Base-by-base conservation (phyloP, 2,797 vertebrate genomes). In the Ctenopoma multispine region DNA sequence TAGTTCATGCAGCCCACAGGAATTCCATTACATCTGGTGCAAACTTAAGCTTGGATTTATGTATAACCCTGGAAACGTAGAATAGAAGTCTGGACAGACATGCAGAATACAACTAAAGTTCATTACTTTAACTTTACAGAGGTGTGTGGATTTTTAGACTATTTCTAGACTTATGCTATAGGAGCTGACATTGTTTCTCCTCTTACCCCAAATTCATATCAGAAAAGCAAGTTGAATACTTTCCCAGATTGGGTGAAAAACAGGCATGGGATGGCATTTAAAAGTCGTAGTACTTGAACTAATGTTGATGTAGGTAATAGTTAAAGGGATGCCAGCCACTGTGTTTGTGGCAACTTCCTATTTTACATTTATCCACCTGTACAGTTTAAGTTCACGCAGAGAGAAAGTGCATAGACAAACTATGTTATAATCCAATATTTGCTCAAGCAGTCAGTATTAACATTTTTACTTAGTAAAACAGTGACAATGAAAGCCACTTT, bases 231-330 rank as follows among this genome's bases (percentile, higher is more conserved):
- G 50, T 65, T 75, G 27, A 82, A 74, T 85, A 48, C 54, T 59
- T 50, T 72, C 49, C 44, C 53, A 65, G 70, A 72, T 78, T 82
- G 61, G 53, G 72, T 87, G 83, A n/a, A 89, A 81, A 10, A 23
- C 38, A 78, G 83, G 81, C 79, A 56, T 72, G 82, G 87, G 87
- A 82, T 77, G 61, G 74, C 55, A 65, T 85, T 86, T 90, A 89
- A 87, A 86, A 68, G 69, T 58, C 72, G 73, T 76, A 90, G 86
- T 83, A 79, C 79, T 87, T 87, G 62, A 90, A 75, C 63, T 81
- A 82, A 86, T 89, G 86, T 69, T 83, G 62, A 86, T 75, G 56
- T 71, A 78, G 80, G 75, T 60, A 64, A 38, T 58, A n/a, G n/a
- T n/a, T n/a, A n/a, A n/a, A n/a, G 77, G 58, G 75, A 72, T 23